Percentiles rank a stretch among this genome's conserved stretches.
These are phyloP conservation scores for Protobothrops flavoviridis DNA, from an alignment of 2,113 vertebrate species.

Conservation along the genomic window DNA sequence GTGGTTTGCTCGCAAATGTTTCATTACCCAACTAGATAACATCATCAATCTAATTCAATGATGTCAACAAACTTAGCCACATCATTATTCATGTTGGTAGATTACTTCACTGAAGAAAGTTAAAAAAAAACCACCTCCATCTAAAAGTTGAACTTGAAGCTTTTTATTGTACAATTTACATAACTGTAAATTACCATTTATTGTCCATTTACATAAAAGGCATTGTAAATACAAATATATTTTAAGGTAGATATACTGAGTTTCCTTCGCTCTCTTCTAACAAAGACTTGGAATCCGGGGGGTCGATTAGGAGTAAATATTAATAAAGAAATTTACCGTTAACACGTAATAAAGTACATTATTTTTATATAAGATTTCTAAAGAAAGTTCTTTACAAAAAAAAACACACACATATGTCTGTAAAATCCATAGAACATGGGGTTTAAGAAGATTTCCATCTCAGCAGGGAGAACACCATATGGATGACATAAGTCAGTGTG, in stretches of 20 bases:
- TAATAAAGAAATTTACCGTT: background rate
- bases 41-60: background rate
- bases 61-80: background rate
- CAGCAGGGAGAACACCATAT: constrained; percentile 70
- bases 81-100: background rate
- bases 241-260: background rate
- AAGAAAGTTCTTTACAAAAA: rapidly evolving
- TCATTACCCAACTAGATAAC: background rate
- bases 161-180: constrained; percentile 18
- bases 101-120: background rate
- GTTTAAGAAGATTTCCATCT: constrained; percentile 77
- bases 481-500: constrained; percentile 78
- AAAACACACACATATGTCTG: background rate
- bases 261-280: background rate
- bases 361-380: constrained; percentile 13
- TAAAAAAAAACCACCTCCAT: background rate
- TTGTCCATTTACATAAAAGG: background rate
- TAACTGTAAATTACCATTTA: background rate
- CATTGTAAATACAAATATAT: constrained; percentile 9
- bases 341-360: constrained; percentile 24
- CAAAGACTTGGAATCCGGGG: background rate
- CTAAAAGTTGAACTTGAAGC: background rate
- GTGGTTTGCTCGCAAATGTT: background rate
- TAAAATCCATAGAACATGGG: background rate
- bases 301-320: background rate